Percentiles rank a stretch among this genome's conserved stretches.
Conservation (phyloP, 2,113 vertebrate genomes). For the Coracopsis vasa region DNA sequence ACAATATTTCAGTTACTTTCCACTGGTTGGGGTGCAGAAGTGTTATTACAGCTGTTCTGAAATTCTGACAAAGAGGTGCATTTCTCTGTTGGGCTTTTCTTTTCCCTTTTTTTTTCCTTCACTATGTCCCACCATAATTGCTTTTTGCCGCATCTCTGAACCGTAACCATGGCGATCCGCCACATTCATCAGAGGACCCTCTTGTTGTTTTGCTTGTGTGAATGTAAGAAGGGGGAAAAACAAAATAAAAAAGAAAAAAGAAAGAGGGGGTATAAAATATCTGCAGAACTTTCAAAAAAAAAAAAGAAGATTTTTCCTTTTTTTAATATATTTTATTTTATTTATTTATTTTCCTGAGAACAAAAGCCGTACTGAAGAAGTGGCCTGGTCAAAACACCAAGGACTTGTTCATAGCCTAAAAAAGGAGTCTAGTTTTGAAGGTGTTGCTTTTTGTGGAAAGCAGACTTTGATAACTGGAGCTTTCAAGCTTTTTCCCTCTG, state of each 20-base stretch:
- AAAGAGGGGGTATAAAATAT: constrained; percentile 67
- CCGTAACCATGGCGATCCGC: constrained; percentile 85
- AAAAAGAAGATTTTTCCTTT: not conserved
- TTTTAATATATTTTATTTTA: not conserved
- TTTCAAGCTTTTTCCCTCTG: constrained; percentile 35
- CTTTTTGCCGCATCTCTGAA: constrained; percentile 85
- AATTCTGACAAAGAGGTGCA: constrained; percentile 85
- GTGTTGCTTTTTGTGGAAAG: constrained; percentile 33
- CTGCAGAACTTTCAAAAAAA: constrained; percentile 65
- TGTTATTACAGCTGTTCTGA: constrained; percentile 90
- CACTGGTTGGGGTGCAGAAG: constrained; percentile 75
- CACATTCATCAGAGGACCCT: constrained; percentile 82
- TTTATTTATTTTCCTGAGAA: not conserved
- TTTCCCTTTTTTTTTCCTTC: not conserved
- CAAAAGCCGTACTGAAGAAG: constrained; percentile 35
- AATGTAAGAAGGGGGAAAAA: constrained; percentile 37
- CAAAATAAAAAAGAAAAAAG: not conserved
- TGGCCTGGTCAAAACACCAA: not conserved
- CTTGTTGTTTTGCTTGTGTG: constrained; percentile 82
- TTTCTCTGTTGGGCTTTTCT: constrained; percentile 65
- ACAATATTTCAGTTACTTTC: constrained; percentile 84
- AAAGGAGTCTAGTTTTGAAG: constrained; percentile 12
- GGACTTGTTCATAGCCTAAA: constrained; percentile 41
- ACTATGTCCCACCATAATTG: constrained; percentile 82
- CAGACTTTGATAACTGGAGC: not conserved